These are phyloP conservation scores for Drosophila neocordata DNA, from an alignment of 1,140 invertebrate genomes.

Conservation along the genomic window DNA sequence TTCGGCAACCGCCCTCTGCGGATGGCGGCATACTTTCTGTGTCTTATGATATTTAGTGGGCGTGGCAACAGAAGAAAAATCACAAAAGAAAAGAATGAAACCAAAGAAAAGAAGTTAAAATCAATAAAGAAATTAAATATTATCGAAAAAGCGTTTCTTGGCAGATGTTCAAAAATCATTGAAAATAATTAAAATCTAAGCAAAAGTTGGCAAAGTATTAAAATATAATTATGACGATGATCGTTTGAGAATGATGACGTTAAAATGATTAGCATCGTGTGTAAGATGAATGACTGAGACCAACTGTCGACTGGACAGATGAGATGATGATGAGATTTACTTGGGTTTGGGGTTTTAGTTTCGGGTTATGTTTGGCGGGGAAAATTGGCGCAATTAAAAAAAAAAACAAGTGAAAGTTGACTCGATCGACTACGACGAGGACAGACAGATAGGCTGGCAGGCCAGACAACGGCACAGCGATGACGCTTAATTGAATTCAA, in stretches of 20 bases:
- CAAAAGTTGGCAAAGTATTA: slow-evolving; percentile 31
- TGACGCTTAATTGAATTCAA: slow-evolving; percentile 60
- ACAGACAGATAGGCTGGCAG: slow-evolving; percentile 19
- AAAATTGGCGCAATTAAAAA: slow-evolving; percentile 43
- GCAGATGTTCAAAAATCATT: slow-evolving; percentile 12
- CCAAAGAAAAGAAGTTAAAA: slow-evolving; percentile 22
- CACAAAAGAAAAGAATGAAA: slow-evolving; percentile 32
- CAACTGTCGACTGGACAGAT: slow-evolving; percentile 15
- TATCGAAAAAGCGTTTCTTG: slow-evolving; percentile 37
- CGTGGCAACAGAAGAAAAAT: slow-evolving; percentile 35
- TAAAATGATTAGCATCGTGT: slow-evolving; percentile 29
- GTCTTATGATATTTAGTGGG: slow-evolving; percentile 24
- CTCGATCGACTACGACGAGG: background rate
- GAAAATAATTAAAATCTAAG: background rate
- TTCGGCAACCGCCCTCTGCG: slow-evolving; percentile 10
- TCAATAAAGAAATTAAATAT: slow-evolving; percentile 38
- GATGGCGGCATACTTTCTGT: slow-evolving; percentile 36
- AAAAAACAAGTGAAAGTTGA: slow-evolving; percentile 66
- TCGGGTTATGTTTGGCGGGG: background rate
- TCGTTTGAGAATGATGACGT: background rate
- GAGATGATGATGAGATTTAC: slow-evolving; percentile 33
- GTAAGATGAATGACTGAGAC: slow-evolving; percentile 4
- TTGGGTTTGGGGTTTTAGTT: background rate
- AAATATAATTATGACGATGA: background rate
- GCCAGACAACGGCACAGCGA: slow-evolving; percentile 9